Evolutionary conservation across 2,797 vertebrate genomes (phyloP).

Genomic region (Acrossocheilus fasciatus): DNA sequence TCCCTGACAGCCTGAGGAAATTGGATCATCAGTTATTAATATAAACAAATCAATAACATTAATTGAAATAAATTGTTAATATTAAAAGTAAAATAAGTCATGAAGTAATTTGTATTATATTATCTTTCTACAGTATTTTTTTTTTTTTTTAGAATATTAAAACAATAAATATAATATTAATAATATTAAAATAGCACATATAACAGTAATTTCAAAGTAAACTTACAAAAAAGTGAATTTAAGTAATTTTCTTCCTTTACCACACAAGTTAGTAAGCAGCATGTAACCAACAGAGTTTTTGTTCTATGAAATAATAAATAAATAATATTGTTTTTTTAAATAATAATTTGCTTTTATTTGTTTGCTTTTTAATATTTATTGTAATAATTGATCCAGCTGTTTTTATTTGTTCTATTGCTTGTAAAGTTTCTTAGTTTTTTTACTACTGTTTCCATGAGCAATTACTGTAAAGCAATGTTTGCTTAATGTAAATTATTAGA

Average conservation of each 20-base stretch:
- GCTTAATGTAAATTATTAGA: neutral
- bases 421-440: neutral
- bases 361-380: neutral
- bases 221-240: neutral
- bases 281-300: neutral
- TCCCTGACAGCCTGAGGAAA: constrained; percentile 79
- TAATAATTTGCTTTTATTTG: neutral
- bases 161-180: neutral
- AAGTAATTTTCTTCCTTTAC: neutral
- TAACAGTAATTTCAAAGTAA: neutral
- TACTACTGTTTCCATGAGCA: neutral
- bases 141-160: neutral
- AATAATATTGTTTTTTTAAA: no score
- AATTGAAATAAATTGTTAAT: neutral
- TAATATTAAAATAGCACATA: neutral
- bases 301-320: neutral
- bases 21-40: neutral
- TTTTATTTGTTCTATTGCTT: neutral
- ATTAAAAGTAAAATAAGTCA: neutral
- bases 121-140: neutral
- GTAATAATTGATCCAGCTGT: neutral
- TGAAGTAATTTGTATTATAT: neutral
- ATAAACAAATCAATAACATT: neutral
- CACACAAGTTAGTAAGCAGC: neutral
- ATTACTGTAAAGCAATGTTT: neutral